These are phyloP conservation scores for Nemoura dubitans DNA, from an alignment of 2,888 invertebrate genomes.

Conservation along the genomic window DNA sequence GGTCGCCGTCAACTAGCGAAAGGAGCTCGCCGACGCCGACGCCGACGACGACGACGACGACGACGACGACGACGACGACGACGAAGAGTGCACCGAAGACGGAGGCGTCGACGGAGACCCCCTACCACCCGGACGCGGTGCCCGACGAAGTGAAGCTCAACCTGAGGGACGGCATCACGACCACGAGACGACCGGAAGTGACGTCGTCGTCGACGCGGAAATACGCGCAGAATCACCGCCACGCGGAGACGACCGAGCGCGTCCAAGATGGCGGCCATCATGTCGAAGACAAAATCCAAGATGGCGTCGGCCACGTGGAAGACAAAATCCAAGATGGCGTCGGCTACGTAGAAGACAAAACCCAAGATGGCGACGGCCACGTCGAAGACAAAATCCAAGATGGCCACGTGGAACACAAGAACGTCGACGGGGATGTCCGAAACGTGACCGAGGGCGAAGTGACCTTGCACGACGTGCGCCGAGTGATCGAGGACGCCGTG, in stretches of 20 bases:
- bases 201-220: background rate
- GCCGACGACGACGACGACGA: background rate
- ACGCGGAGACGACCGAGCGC: background rate
- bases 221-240: slow-evolving; percentile 14
- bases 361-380: no score
- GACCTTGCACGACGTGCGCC: background rate
- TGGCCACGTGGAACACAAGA: no score
- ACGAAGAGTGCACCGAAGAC: no score
- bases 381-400: no score
- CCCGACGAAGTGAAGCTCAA: slow-evolving; percentile 27
- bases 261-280: background rate
- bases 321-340: background rate
- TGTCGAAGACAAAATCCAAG: background rate
- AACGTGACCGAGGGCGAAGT: background rate
- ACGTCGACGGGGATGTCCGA: no score
- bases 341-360: background rate
- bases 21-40: background rate
- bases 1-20: background rate
- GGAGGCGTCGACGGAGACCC: background rate
- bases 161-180: slow-evolving; percentile 24
- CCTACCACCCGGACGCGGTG: background rate
- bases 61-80: no score
- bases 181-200: background rate
- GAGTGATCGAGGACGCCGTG: background rate
- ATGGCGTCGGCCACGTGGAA: no score